A percentile compares a stretch with the other conserved stretches of the same genome.
phyloP scores from a whole-genome alignment of 2,113 vertebrate genomes.

The Aspiorhynchus laticeps region DNA sequence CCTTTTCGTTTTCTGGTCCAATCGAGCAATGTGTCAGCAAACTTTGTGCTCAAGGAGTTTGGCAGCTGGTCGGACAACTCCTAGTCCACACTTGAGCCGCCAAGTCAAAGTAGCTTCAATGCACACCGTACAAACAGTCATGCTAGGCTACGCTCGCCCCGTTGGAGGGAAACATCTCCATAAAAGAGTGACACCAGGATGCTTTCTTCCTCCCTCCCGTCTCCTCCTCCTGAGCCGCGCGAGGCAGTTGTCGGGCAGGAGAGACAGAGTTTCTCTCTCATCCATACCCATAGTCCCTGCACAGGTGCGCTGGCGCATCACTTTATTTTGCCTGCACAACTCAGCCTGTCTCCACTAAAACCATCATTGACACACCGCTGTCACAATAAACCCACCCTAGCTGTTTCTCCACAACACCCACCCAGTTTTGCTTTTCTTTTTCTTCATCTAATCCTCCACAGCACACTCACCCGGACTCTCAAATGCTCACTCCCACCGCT shows the following conservation, averaged over 20 bases:
- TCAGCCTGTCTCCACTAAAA: slow-evolving; percentile 25
- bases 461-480: slow-evolving; percentile 10
- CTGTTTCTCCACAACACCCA: background rate
- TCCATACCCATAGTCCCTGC: slow-evolving; percentile 47
- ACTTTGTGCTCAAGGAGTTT: slow-evolving; percentile 13
- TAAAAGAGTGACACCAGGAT: slow-evolving; percentile 33
- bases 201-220: background rate
- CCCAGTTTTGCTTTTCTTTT: slow-evolving; percentile 11
- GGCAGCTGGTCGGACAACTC: background rate
- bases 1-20: background rate
- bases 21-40: background rate
- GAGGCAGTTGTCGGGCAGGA: background rate
- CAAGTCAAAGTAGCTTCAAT: slow-evolving; percentile 42
- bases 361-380: slow-evolving; percentile 16
- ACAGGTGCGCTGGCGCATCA: slow-evolving; percentile 45
- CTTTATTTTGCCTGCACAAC: slow-evolving; percentile 20
- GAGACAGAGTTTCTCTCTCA: slow-evolving; percentile 23
- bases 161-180: slow-evolving; percentile 37
- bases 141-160: slow-evolving; percentile 28
- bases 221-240: slow-evolving; percentile 28
- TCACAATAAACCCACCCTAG: slow-evolving; percentile 37
- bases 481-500: background rate
- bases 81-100: background rate
- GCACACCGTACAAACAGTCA: slow-evolving; percentile 1
- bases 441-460: slow-evolving; percentile 24